Conservation (phyloP, 2,113 vertebrate genomes). For the Channa maculata region DNA sequence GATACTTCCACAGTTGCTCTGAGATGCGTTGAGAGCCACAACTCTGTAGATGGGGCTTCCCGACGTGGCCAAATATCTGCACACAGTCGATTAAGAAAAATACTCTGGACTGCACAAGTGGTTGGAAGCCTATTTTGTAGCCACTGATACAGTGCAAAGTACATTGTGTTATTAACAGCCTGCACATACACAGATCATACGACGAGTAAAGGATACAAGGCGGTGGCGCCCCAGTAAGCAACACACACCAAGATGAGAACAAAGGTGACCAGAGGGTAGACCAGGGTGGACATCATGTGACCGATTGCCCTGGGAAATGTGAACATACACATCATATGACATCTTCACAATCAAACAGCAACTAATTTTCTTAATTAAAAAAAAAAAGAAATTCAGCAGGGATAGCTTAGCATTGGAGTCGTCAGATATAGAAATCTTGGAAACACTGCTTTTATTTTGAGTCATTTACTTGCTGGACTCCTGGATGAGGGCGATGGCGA, state of each 20-base stretch:
- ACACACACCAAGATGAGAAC: constrained; percentile 88
- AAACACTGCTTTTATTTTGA: background rate
- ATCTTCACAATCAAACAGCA: background rate
- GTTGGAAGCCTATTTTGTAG: background rate
- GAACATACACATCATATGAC: background rate
- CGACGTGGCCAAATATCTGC: constrained; percentile 90
- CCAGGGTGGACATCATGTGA: constrained; percentile 88
- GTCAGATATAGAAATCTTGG: background rate
- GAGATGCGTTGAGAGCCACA: constrained; percentile 74
- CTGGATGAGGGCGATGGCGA: constrained; percentile 89
- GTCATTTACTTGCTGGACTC: constrained; percentile 89
- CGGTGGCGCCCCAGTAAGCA: constrained; percentile 88
- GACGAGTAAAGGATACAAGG: constrained; percentile 88
- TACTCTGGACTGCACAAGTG: background rate
- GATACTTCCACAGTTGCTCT: constrained; percentile 58
- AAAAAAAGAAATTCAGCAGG: background rate
- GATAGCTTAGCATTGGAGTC: background rate
- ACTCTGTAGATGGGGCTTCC: constrained; percentile 85
- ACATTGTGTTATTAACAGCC: too few species aligned
- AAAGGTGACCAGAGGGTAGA: constrained; percentile 90
- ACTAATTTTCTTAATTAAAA: background rate
- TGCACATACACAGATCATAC: background rate
- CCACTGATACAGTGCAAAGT: too few species aligned
- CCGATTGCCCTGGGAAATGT: constrained; percentile 84
- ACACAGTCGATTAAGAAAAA: constrained; percentile 58